Evolutionary conservation across 2,797 vertebrate genomes (phyloP).

Genomic region (Muscicapa striata): DNA sequence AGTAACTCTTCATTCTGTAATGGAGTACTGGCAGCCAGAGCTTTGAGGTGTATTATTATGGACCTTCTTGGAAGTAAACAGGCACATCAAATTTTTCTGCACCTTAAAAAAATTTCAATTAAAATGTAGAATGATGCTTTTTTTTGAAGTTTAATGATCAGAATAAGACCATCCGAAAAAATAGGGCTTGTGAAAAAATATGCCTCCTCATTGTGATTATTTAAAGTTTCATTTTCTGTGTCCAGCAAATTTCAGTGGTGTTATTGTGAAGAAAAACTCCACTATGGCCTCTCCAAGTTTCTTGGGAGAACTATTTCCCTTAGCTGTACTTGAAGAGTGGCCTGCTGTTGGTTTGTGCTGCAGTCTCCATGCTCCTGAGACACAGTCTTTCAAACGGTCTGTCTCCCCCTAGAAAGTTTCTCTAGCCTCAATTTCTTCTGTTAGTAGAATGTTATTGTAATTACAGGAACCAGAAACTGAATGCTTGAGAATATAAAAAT

Average conservation of each 20-base stretch:
- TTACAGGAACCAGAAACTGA: neutral
- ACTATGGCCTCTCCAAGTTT: neutral
- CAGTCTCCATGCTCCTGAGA: neutral
- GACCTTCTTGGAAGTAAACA: neutral
- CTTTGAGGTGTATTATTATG: neutral
- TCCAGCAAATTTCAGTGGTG: neutral
- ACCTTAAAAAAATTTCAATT: neutral
- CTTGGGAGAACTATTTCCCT: neutral
- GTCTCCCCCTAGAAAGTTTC: neutral
- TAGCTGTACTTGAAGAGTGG: neutral
- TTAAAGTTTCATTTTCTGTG: neutral
- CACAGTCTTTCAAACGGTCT: neutral
- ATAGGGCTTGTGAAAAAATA: neutral
- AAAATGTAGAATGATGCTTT: neutral
- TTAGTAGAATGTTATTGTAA: neutral
- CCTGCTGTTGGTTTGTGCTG: neutral
- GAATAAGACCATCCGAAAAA: neutral
- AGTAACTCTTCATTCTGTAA: neutral
- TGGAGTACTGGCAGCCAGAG: neutral
- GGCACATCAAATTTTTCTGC: neutral
- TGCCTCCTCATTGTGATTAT: neutral
- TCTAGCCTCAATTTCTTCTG: neutral
- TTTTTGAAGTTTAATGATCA: neutral
- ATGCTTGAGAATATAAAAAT: neutral
- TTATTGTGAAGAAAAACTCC: neutral